Evolutionary conservation across 1,140 invertebrate species (phyloP).

Genomic region (Bombus cullumanus): DNA sequence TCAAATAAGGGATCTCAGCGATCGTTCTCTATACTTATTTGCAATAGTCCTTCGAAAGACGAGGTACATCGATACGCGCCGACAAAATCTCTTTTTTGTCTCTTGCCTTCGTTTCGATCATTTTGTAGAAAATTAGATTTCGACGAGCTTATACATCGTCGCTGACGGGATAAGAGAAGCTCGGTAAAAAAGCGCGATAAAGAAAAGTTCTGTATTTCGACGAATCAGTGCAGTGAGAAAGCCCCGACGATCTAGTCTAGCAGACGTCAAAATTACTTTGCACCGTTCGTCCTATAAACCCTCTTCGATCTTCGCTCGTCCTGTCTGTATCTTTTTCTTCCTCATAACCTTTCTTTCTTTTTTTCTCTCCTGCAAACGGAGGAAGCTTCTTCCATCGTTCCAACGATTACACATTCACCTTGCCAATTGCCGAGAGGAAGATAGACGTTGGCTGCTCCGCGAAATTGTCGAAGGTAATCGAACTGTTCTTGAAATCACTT

Average conservation of each 20-base stretch:
- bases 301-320: too few species aligned
- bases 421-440: constrained; percentile 20
- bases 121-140: constrained; percentile 35
- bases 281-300: neutral
- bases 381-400: constrained; percentile 27
- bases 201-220: constrained; percentile 14
- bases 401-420: constrained; percentile 57
- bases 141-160: constrained; percentile 11
- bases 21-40: neutral
- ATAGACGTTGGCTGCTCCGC: constrained; percentile 29
- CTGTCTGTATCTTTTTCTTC: neutral
- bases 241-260: neutral
- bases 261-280: constrained; percentile 42
- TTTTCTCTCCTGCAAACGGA: neutral
- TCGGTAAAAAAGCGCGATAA: too few species aligned
- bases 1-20: constrained; percentile 37
- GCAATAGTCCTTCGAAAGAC: neutral
- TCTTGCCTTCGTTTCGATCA: neutral
- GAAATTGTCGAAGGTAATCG: constrained; percentile 64
- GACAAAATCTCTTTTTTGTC: neutral
- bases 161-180: neutral
- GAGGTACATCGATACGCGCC: neutral
- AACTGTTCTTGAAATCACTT: constrained; percentile 60
- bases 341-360: neutral
- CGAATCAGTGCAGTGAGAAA: constrained; percentile 16